Conservation (phyloP, 2,888 invertebrate genomes). For the Ectobius pallidus region DNA sequence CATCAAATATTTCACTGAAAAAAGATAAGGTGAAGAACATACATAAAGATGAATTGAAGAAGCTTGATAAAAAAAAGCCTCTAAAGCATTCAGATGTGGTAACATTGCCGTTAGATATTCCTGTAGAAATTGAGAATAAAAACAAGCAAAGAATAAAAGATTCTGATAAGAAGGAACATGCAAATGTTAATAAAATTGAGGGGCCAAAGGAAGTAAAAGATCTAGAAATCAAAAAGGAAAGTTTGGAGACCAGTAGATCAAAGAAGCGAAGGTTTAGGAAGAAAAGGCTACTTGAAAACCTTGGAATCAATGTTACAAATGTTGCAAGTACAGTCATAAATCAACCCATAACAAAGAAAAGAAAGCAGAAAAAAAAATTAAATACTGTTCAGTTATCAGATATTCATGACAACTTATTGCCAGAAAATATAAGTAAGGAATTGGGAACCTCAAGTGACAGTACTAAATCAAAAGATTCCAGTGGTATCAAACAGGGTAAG, state of each 20-base stretch:
- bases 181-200: not conserved
- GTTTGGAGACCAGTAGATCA: constrained; percentile 6
- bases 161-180: not conserved
- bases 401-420: too few relatives aligned
- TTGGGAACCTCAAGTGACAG: too few relatives aligned
- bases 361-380: constrained; percentile 15
- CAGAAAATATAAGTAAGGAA: too few relatives aligned
- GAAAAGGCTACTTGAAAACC: not conserved
- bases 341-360: constrained; percentile 8
- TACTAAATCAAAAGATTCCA: not conserved
- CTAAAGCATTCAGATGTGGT: not conserved
- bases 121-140: too few relatives aligned
- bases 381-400: not conserved
- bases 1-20: not conserved
- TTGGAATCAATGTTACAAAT: not conserved
- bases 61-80: not conserved
- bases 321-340: not conserved
- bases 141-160: not conserved
- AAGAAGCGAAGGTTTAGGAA: constrained; percentile 25
- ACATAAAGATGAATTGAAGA: not conserved
- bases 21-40: not conserved
- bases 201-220: not conserved
- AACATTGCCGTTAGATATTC: too few relatives aligned
- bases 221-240: not conserved
- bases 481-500: not conserved